These are phyloP conservation scores for Plumapathes pennacea DNA, from an alignment of 92 coral and sea anemone genomes.

Conservation along the genomic window DNA sequence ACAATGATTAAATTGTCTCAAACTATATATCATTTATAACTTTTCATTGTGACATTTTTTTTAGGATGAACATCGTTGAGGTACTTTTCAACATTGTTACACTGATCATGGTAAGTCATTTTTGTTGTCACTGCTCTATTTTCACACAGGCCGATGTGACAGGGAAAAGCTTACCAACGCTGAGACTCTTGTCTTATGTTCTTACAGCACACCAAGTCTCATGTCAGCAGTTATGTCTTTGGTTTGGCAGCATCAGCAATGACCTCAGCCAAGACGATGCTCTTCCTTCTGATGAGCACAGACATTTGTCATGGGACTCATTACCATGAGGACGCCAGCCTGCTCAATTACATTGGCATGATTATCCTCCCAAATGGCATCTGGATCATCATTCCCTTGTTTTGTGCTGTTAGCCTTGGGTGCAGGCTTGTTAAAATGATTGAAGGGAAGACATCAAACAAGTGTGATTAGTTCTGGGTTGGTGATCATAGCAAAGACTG, in stretches of 20 bases:
- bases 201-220: slow-evolving; percentile 17
- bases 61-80: slow-evolving; percentile 67
- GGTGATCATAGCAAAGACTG: too few relatives aligned
- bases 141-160: neutral
- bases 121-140: neutral
- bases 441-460: too few relatives aligned
- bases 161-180: neutral
- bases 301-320: slow-evolving; percentile 39
- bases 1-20: too few relatives aligned
- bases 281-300: slow-evolving; percentile 39
- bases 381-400: slow-evolving; percentile 48
- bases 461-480: too few relatives aligned
- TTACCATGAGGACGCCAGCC: slow-evolving; percentile 3
- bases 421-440: neutral
- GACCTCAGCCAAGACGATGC: slow-evolving; percentile 58
- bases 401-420: slow-evolving; percentile 20
- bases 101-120: slow-evolving; percentile 47
- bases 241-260: slow-evolving; percentile 46
- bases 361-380: slow-evolving; percentile 41
- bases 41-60: neutral
- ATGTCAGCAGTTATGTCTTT: neutral
- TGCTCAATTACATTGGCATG: slow-evolving; percentile 17
- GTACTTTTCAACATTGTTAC: slow-evolving; percentile 32
- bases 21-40: neutral
- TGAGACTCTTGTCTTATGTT: neutral